phyloP scores from a whole-genome alignment of 2,797 vertebrate species.

The Leucoraja ocellata region DNA sequence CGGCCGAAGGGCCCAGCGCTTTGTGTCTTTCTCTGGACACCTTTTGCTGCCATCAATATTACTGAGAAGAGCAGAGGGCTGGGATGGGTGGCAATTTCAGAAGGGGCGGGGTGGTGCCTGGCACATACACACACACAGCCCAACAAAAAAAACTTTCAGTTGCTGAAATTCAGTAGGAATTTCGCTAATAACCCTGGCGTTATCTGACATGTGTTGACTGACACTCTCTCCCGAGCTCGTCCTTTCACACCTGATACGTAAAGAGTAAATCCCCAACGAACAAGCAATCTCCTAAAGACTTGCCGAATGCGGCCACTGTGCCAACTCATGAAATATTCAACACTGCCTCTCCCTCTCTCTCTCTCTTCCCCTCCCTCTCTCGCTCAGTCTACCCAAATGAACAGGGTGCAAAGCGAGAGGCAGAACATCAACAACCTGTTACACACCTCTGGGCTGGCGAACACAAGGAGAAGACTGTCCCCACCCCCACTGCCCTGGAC shows the following conservation, averaged over 20 bases:
- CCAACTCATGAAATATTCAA: constrained; percentile 33
- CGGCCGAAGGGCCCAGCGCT: too few species aligned
- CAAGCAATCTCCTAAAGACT: neutral
- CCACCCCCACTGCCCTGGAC: neutral
- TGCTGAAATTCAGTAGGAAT: neutral
- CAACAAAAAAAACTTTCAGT: neutral
- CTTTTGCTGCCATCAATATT: neutral
- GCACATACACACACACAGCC: too few species aligned
- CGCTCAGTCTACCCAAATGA: neutral
- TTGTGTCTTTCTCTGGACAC: too few species aligned
- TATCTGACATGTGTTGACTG: neutral
- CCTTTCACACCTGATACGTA: constrained; percentile 1
- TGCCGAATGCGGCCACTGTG: neutral
- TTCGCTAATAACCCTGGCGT: neutral
- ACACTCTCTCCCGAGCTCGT: neutral
- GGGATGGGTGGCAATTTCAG: neutral
- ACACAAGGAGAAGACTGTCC: neutral
- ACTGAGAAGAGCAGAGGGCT: neutral
- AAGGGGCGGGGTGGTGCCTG: neutral
- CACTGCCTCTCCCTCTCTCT: neutral
- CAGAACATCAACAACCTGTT: neutral
- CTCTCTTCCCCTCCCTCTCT: neutral
- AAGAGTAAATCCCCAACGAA: neutral
- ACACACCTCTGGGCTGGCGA: neutral
- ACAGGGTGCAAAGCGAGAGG: neutral